Percentiles rank a stretch among this genome's conserved stretches.
Conservation (phyloP, 1,140 invertebrate genomes). For the Triops longicaudatus region DNA sequence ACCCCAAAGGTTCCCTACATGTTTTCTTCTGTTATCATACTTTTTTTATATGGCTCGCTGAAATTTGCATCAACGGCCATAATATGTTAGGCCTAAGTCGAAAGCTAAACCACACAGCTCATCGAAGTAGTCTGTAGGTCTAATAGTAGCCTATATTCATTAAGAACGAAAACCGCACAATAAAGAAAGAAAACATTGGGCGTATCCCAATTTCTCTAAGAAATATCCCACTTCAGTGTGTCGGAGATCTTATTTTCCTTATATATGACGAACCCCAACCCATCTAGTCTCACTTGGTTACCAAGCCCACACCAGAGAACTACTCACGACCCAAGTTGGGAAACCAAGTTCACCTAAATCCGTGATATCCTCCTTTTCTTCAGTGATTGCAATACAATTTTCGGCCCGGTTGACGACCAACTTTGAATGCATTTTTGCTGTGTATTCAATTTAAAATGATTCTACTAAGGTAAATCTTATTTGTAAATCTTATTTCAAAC, state of each 20-base stretch:
- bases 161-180: neutral
- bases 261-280: neutral
- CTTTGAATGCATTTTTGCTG: neutral
- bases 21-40: no score
- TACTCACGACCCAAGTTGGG: neutral
- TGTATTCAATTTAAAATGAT: neutral
- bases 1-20: no score
- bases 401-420: neutral
- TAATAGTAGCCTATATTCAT: neutral
- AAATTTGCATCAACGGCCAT: neutral
- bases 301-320: neutral
- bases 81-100: neutral
- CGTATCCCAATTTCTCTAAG: neutral
- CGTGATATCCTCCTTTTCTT: neutral
- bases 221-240: neutral
- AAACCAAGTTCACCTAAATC: neutral
- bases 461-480: neutral
- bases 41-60: no score
- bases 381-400: neutral
- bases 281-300: neutral
- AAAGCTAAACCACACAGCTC: neutral
- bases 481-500: neutral
- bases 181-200: neutral
- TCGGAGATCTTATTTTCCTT: conserved; percentile 6
- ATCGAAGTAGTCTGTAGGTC: neutral